Evolutionary conservation across 30 jellyfish, hydroid and myxozoan genomes (phyloP), one percentile per base, ranked within the genome.

Genomic region (Morbakka virulenta): DNA sequence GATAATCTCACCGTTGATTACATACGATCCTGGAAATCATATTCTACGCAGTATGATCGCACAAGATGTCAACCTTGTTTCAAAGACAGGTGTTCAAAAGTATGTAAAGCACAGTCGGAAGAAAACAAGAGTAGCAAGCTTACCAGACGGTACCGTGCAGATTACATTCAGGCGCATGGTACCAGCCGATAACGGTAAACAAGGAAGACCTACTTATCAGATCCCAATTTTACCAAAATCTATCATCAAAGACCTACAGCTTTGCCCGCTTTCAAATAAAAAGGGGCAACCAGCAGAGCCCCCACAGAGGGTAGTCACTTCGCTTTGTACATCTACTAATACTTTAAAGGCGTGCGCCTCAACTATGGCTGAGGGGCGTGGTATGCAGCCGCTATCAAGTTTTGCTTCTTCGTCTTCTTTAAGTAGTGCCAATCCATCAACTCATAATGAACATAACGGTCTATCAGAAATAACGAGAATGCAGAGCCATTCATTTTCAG

Each of bases 41-140:
- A 82, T 83, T 23, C 85, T 83, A 2, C 94, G 94, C 2, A 69
- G 83, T 22, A 83, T 83, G 94, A 83, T 83, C 25, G 94, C 74
- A 26, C 87, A 83, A 32, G 94, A 83, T 51, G 94, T 83, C 53
- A 83, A 83, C 17, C 94, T 71, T 29, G 94, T 83, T 31, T 71
- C 94, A 14, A 80, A 73, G 3, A 73, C 9, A 41, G 57, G 57
- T 9, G 57, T 41, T 17, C 13, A 41, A 17, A 17, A 41, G 13
- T 41, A 41, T 41, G 17, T 41, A 9, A 41, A 9, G 57, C 13
- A 41, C 17, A 17, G 57, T 17, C 9, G 57, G 9, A 41, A 41
- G 17, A 41, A 9, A 41, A 41, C 57, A 41, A 9, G 57, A 17
- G 57, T 41, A 41, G 57, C 57, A 6, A 41, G 57, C 17, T 17